A percentile compares a stretch with the other conserved stretches of the same genome.
phyloP scores from a whole-genome alignment of 2,888 invertebrate species.

The Amphiduros pacificus region DNA sequence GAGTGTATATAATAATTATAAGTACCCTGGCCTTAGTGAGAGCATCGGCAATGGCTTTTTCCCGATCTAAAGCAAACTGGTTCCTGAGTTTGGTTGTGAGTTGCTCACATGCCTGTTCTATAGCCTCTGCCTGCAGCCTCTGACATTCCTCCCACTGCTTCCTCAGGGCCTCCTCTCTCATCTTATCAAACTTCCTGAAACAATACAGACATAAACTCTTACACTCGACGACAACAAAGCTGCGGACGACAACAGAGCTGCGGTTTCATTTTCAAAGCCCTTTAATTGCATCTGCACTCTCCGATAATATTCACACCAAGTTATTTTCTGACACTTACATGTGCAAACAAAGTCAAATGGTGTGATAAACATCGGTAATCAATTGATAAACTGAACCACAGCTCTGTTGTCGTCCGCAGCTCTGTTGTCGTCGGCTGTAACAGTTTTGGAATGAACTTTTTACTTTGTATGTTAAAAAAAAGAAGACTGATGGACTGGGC shows the following conservation, averaged over 20 bases:
- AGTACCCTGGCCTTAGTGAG: conserved; percentile 43
- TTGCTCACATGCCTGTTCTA: conserved; percentile 43
- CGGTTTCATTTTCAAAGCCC: not conserved
- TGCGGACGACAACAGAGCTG: not conserved
- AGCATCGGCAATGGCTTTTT: conserved; percentile 43
- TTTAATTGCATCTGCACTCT: no score
- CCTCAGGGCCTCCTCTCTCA: conserved; percentile 43
- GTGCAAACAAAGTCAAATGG: no score
- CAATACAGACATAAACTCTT: not conserved
- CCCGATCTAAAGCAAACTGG: conserved; percentile 45
- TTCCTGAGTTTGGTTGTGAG: conserved; percentile 36
- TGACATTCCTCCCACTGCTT: conserved; percentile 48
- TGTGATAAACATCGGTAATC: no score
- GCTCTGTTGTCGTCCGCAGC: no score
- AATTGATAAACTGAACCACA: no score
- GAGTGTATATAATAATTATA: not conserved
- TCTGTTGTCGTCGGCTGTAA: no score
- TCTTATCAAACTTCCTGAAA: conserved; percentile 36
- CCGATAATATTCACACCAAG: no score
- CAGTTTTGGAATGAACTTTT: no score
- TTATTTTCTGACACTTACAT: no score
- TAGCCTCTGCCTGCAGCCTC: conserved; percentile 39
- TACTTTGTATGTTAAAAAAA: no score
- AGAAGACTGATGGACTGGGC: no score
- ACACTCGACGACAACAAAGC: not conserved